Percentiles rank a stretch among this genome's conserved stretches.
Conservation (phyloP, 2,113 vertebrate species). For the Coregonus clupeaformis region DNA sequence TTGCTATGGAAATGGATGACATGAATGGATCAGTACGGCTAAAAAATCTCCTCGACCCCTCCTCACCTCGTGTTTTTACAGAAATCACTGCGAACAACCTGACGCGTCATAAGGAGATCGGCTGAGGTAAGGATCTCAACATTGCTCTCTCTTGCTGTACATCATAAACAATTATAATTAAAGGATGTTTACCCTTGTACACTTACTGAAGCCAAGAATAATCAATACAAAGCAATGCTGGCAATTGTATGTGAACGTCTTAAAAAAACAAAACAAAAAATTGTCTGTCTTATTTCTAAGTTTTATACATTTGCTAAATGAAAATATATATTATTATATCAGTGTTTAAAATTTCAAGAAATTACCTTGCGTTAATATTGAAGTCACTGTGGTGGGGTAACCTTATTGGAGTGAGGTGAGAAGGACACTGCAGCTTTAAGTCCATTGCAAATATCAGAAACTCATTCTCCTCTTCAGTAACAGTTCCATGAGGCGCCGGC, state of each 20-base stretch:
- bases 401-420: constrained; percentile 26
- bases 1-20: constrained; percentile 64
- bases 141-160: constrained; percentile 15
- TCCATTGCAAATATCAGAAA: constrained; percentile 66
- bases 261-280: background rate
- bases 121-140: constrained; percentile 71
- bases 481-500: constrained; percentile 41
- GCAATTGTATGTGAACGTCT: background rate
- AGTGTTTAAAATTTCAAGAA: background rate
- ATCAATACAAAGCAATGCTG: constrained; percentile 1
- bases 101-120: constrained; percentile 66
- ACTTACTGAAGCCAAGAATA: background rate
- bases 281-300: constrained; percentile 34
- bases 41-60: constrained; percentile 40
- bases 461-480: constrained; percentile 60
- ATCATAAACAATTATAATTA: constrained; percentile 25
- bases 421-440: constrained; percentile 67
- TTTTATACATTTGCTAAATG: constrained; percentile 15
- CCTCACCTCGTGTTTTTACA: constrained; percentile 52
- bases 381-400: constrained; percentile 16
- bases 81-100: constrained; percentile 65
- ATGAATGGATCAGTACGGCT: constrained; percentile 46
- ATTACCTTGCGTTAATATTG: constrained; percentile 2
- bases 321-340: background rate
- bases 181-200: background rate